Evolutionary conservation across 2,797 vertebrate genomes (phyloP).

Genomic region (Dicrostonyx torquatus): DNA sequence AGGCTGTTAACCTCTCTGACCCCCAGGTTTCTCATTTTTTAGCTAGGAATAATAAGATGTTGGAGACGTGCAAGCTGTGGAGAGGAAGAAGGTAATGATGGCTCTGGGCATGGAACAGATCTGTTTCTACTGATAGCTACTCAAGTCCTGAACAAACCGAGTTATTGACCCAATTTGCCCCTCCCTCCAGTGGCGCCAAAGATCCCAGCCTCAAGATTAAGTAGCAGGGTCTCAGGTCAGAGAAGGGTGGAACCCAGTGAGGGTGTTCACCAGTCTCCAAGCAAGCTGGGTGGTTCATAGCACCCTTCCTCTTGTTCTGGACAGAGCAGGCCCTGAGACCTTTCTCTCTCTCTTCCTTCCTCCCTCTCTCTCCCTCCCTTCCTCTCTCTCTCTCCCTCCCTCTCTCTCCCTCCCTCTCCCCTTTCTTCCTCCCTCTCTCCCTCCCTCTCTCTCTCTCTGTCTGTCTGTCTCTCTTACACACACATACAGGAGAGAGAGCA

Average conservation of each 20-base stretch:
- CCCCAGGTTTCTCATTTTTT: neutral
- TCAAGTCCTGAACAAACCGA: neutral
- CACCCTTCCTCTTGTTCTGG: neutral
- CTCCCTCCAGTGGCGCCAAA: fast-evolving
- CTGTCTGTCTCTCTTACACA: neutral
- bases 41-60: neutral
- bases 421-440: too few species aligned
- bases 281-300: too few species aligned
- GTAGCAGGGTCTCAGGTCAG: too few species aligned
- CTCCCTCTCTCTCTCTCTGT: too few species aligned
- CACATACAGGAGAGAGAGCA: neutral
- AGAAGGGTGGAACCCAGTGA: neutral
- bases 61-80: neutral
- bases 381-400: too few species aligned
- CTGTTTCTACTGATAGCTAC: neutral
- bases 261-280: neutral
- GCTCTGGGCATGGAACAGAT: neutral
- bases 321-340: neutral
- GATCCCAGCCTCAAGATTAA: too few species aligned
- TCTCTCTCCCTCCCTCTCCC: too few species aligned
- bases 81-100: neutral
- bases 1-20: neutral
- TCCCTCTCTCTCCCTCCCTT: fast-evolving
- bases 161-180: neutral
- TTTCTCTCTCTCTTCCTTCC: too few species aligned